Base-by-base conservation (phyloP, 2,888 invertebrate genomes). In the Ochropleura plecta region DNA sequence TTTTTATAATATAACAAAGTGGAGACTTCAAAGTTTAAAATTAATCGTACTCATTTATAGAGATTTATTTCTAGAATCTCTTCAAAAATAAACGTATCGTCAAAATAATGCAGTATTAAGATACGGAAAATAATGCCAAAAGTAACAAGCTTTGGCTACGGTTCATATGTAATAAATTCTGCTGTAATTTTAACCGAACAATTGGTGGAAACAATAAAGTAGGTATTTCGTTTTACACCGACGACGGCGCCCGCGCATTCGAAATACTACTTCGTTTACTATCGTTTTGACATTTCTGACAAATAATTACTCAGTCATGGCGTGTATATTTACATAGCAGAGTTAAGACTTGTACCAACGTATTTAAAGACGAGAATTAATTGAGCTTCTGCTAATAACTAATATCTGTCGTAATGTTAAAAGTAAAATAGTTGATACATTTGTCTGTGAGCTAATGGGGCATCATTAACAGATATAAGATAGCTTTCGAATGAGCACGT, bases 201-300 rank as follows among this genome's bases (percentile, higher is more conserved):
- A 74, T 81, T 67, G 81, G 30, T 67, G 55, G 57, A 57, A 59
- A 75, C 63, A 64, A 64, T 81, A 68, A 65, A 73, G 64, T 83
- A 40, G 30, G 30, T 30, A 74, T 80, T 81, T 49, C 30, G 63
- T 84, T 81, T 70, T 48, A 59, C 46, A 59, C 48, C 49, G 79
- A 60, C 79, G 64, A n/a, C 48, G 72, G 64, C 83, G 68, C 69
- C 40, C 12, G 62, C 68, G 49, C 57, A 12, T 9, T 6, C 8
- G 14, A 49, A 80, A 70, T 80, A 70, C 81, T 51, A 70, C 59
- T 67, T 44, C 59, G 51, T 81, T 81, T 81, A 84, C 76, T 84
- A 84, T 63, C 49, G 84, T 57, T 49, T 84, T 81, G 81, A 81
- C 70, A 84, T 81, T 81, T 84, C 84, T 75, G 81, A 75, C 81